Evolutionary conservation across 2,113 vertebrate species (phyloP).

Genomic region (Isurus oxyrinchus): DNA sequence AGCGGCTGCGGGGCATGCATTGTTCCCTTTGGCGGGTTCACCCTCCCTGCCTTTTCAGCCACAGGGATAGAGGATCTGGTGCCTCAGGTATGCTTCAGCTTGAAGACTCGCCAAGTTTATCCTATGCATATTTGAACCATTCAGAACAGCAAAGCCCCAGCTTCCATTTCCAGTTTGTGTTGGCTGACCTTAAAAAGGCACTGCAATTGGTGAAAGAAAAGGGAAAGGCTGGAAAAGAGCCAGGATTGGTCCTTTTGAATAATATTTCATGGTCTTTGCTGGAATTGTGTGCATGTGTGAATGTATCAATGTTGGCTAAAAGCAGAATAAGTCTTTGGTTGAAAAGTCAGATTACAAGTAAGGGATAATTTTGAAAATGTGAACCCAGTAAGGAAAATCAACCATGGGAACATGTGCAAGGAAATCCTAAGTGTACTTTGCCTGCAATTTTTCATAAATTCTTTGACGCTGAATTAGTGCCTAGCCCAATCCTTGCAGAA

Average conservation of each 20-base stretch:
- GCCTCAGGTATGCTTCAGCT: background rate
- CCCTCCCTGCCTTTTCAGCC: too few relatives aligned
- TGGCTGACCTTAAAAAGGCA: background rate
- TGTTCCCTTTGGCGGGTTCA: too few relatives aligned
- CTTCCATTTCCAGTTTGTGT: background rate
- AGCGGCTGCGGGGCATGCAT: too few relatives aligned
- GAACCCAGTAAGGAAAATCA: background rate
- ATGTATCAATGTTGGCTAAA: background rate
- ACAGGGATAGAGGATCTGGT: background rate
- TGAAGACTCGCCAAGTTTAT: background rate
- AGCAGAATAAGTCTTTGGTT: background rate
- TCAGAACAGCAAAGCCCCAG: background rate
- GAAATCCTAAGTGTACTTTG: background rate
- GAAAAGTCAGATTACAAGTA: background rate
- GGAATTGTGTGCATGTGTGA: background rate
- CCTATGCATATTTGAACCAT: background rate
- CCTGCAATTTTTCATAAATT: background rate
- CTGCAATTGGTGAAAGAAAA: background rate
- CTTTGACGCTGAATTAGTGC: background rate
- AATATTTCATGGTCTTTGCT: background rate
- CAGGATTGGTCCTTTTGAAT: background rate
- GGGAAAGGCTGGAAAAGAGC: background rate
- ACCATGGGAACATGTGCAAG: background rate
- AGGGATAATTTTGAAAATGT: background rate
- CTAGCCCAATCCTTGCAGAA: background rate